Evolutionary conservation across 1,140 invertebrate species (phyloP), one percentile per base, ranked within the genome.

Genomic region (Ceratina australensis): DNA sequence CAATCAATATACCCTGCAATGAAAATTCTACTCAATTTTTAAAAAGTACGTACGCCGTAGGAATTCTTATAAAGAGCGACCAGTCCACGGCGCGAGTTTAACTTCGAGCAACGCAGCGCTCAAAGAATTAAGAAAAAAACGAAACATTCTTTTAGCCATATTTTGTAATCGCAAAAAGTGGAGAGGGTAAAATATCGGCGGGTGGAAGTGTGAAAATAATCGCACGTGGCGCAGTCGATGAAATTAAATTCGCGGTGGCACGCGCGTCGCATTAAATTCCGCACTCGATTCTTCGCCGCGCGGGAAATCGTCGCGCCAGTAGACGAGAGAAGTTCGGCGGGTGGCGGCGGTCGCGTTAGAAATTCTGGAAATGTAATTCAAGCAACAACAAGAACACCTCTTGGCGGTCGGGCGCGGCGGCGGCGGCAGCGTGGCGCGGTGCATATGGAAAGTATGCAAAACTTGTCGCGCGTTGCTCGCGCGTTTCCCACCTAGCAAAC

Each of bases 371-470:
- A 72, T 65, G 76, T 64, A 65, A 78, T 78, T 72, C 80, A 24
- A 72, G 72, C 69, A 79, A 74, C 71, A 83, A 83, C 82, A 74
- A 67, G 68, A 79, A 75, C 64, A 76, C 60, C 69, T 67, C 72
- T 83, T 76, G 63, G 52, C 66, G 54, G 63, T 50, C 26, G 59
- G 33, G 69, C 49, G 49, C 26, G 52, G 5, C 33, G 16, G 33
- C 57, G 80, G n/a, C n/a, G n/a, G n/a, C n/a, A 52, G 78, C 57
- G 80, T 66, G 79, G 71, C 76, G 68, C n/a, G 22, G 59, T 49
- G 33, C 68, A 78, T 81, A 81, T 67, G 76, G 61, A 71, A 78
- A 78, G 69, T 64, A 79, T 83, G 81, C 81, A 67, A 72, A 83
- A 83, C 82, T 83, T 67, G 80, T 78, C 80, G 76, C 56, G 52